These are phyloP conservation scores for Micrastur ruficollis DNA, from an alignment of 2,797 vertebrate species.

Conservation along the genomic window DNA sequence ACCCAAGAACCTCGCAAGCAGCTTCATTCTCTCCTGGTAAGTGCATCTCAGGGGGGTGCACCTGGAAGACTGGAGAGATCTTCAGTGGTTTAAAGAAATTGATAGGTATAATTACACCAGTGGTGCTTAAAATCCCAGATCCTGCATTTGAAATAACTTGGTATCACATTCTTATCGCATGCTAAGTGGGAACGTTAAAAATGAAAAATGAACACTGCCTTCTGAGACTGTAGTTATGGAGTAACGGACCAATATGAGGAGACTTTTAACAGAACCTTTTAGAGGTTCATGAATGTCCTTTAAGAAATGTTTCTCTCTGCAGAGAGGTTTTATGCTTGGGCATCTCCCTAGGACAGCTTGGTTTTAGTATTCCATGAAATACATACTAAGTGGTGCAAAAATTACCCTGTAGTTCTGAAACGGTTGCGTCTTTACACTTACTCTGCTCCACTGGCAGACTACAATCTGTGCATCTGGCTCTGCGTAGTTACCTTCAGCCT, in stretches of 20 bases:
- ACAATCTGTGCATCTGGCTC: neutral
- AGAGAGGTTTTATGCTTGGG: neutral
- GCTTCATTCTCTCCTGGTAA: neutral
- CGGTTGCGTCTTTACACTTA: neutral
- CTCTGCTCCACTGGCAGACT: neutral
- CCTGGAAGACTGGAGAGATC: neutral
- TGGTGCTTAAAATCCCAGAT: neutral
- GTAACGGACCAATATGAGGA: neutral
- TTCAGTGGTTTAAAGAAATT: neutral
- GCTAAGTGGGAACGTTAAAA: neutral
- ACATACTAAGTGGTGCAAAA: neutral
- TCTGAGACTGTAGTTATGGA: neutral
- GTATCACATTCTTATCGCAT: accelerated
- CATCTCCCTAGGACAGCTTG: neutral
- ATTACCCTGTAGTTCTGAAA: neutral
- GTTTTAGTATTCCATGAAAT: neutral
- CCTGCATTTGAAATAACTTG: neutral
- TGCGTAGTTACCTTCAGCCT: neutral
- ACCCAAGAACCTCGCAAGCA: neutral
- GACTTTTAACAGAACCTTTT: neutral
- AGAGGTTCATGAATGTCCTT: neutral
- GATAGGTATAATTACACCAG: neutral
- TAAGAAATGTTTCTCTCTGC: neutral
- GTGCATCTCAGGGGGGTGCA: neutral
- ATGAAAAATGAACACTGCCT: neutral